Conservation (phyloP, 2,113 vertebrate species). For the Stictonetta naevosa region DNA sequence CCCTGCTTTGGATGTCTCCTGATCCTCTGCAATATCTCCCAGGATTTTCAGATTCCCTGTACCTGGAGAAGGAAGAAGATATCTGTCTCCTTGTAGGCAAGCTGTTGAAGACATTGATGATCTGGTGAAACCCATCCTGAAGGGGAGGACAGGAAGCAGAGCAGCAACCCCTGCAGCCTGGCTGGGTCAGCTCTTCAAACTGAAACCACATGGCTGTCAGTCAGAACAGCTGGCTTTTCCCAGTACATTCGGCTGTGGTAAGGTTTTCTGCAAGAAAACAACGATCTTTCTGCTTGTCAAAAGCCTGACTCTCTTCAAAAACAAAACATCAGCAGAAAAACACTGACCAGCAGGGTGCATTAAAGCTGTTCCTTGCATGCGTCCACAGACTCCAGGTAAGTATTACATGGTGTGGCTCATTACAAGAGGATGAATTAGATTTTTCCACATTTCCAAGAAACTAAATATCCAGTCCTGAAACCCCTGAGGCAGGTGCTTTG, state of each 20-base stretch:
- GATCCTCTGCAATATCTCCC: neutral
- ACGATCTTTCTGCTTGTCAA: neutral
- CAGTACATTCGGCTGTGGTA: neutral
- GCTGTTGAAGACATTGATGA: neutral
- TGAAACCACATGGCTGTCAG: neutral
- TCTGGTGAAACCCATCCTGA: neutral
- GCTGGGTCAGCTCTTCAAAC: neutral
- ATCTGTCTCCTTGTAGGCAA: neutral
- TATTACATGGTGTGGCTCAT: neutral
- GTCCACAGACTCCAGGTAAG: neutral
- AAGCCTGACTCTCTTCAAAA: neutral
- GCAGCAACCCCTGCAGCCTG: neutral
- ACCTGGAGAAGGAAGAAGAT: neutral
- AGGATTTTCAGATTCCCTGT: neutral
- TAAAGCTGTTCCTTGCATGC: neutral
- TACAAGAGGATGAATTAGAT: fast-evolving
- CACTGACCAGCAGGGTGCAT: neutral
- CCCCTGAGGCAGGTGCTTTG: neutral
- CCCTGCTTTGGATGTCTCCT: neutral
- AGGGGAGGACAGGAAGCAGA: neutral
- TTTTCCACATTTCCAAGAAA: neutral
- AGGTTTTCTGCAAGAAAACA: neutral
- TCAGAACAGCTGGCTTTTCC: neutral
- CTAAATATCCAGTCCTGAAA: neutral
- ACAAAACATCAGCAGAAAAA: neutral